Evolutionary conservation across 2,888 invertebrate species (phyloP), one percentile per base, ranked within the genome.

Genomic region (Stenodera caucasica): DNA sequence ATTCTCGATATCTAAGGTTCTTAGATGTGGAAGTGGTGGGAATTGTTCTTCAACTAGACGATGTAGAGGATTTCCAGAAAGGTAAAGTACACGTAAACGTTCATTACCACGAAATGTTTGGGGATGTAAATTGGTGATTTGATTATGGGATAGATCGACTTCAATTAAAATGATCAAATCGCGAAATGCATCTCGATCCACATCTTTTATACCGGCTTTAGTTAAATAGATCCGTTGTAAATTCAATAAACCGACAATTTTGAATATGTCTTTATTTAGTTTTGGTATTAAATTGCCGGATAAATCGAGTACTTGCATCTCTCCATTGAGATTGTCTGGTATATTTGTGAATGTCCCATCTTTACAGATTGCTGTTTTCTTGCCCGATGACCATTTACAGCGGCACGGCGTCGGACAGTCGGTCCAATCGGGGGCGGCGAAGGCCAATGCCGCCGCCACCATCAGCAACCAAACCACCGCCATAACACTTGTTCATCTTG

Each of bases 321-420:
- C 91, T 75, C 82, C 86, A 73, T 89, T 87, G 57, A 91, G 80
- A 0, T 84, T 84, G 12, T 83, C 84, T 40, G 95, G 95, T 55
- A 95, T 87, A 65, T 88, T 85, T 69, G 90, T 90, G 69, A 94
- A 86, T 70, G 91, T 90, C 69, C 91, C 88, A 74, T 91, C 89
- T 66, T 88, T 88, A 81, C 95, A 96, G 61, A 91, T 85, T 58
- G 94, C 95, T 49, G 92, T 92, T 80, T 92, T 93, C 81, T 95
- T 95, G 64, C 94, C 94, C 64, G 90, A 91, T 49, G 91, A 90
- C 95, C 95, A 96, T 82, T 93, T 94, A 85, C 95, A 95, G 74
- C 88, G 88, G 80, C 95, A 95, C 72, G 90, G 88, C 68, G 88
- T 85, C 73, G 93, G 91, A 81, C 94, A 94, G 81, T 92, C 92